Conservation (phyloP, 2,888 invertebrate genomes). For the Euclidia mi region DNA sequence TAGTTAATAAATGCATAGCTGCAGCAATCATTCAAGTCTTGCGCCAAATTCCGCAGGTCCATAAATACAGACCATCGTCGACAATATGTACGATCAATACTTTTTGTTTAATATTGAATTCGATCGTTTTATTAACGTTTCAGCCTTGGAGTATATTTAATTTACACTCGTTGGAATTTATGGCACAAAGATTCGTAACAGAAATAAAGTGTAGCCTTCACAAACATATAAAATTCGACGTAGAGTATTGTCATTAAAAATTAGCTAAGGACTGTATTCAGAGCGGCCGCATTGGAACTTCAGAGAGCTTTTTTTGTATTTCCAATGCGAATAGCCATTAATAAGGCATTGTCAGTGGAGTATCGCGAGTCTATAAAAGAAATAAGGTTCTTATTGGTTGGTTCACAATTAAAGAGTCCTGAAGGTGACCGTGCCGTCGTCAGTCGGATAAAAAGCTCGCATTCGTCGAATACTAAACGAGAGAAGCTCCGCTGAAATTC, state of each 20-base stretch:
- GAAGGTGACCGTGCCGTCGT: constrained; percentile 87
- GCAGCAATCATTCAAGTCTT: constrained; percentile 21
- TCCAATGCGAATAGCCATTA: constrained; percentile 67
- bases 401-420: constrained; percentile 84
- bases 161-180: constrained; percentile 31
- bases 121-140: constrained; percentile 31
- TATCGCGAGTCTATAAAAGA: constrained; percentile 69
- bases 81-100: constrained; percentile 11
- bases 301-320: constrained; percentile 49
- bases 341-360: constrained; percentile 72
- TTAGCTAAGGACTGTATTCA: constrained; percentile 40
- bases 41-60: constrained; percentile 26
- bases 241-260: constrained; percentile 14
- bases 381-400: constrained; percentile 83
- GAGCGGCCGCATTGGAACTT: constrained; percentile 27
- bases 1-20: constrained; percentile 35
- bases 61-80: constrained; percentile 33
- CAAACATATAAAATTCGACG: neutral
- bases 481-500: constrained; percentile 84
- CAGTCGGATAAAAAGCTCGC: constrained; percentile 77
- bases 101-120: constrained; percentile 30
- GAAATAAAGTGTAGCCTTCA: constrained; percentile 9
- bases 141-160: constrained; percentile 30
- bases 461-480: constrained; percentile 85
- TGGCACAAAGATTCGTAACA: constrained; percentile 14